Evolutionary conservation across 2,113 vertebrate species (phyloP), one percentile per base, ranked within the genome.

Genomic region (Euleptes europaea): DNA sequence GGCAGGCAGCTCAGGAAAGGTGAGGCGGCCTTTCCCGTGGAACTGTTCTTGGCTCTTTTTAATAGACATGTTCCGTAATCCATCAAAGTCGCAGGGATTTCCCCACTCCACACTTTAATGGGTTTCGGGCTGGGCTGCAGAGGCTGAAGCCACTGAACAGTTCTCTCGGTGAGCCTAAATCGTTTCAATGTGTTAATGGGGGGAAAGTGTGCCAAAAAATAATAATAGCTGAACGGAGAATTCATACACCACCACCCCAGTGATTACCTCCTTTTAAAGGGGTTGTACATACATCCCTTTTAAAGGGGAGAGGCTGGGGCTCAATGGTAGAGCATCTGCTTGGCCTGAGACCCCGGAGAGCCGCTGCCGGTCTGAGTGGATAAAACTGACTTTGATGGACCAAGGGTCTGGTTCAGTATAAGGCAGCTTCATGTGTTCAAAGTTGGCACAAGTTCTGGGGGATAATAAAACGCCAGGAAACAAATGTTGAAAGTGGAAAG

Each of bases 391-490:
- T n/a, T n/a, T n/a, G n/a, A n/a, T n/a, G n/a, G n/a, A n/a, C n/a
- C n/a, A n/a, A n/a, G n/a, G n/a, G n/a, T n/a, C n/a, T n/a, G n/a
- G n/a, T n/a, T n/a, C n/a, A n/a, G n/a, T n/a, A n/a, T n/a, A n/a
- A n/a, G n/a, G n/a, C n/a, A n/a, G n/a, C n/a, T n/a, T n/a, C n/a
- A n/a, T n/a, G n/a, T n/a, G n/a, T n/a, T n/a, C n/a, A n/a, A n/a
- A 83, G 60, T 42, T 17, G 73, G 40, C 73, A 17, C 47, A 72
- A 13, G 69, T 70, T 31, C 3, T 15, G 4, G 51, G 21, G 67
- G 13, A 28, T 49, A 65, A 80, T 8, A 60, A 75, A 75, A 78
- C 35, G 14, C 74, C n/a, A n/a, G 85, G 78, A 81, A 76, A 88
- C 63, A 47, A 75, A 76, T 49, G 47, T 70, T 80, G 31, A 72